Conservation (phyloP, 2,888 invertebrate species). For the Chelonus formosanus region DNA sequence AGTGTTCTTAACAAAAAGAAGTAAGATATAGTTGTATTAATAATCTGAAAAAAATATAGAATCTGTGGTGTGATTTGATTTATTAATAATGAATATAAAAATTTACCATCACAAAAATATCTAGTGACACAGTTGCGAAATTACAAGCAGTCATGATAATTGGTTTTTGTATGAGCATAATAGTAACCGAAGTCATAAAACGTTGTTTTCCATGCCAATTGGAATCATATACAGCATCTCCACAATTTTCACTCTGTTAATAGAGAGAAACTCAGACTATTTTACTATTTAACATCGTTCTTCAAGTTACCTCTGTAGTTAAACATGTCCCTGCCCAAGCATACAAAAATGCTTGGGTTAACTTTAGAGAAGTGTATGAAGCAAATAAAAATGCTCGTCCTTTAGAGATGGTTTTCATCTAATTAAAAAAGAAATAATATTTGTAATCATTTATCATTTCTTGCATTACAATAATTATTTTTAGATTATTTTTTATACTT, state of each 20-base stretch:
- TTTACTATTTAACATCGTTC: not conserved
- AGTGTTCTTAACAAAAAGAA: constrained; percentile 29
- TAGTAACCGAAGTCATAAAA: constrained; percentile 21
- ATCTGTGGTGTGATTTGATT: not conserved
- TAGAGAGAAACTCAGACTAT: not conserved
- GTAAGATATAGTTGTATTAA: constrained; percentile 36
- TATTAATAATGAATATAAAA: not conserved
- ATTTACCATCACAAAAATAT: constrained; percentile 12
- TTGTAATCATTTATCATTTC: too few relatives aligned
- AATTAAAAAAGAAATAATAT: not conserved
- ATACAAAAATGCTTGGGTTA: constrained; percentile 32
- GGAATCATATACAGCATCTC: constrained; percentile 17
- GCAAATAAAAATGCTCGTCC: constrained; percentile 3
- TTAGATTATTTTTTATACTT: too few relatives aligned
- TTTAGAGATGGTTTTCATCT: constrained; percentile 3
- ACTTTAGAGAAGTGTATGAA: constrained; percentile 24
- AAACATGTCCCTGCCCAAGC: constrained; percentile 32
- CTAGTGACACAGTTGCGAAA: constrained; percentile 21
- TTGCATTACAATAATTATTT: too few relatives aligned
- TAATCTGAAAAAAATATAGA: not conserved
- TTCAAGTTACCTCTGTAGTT: constrained; percentile 9
- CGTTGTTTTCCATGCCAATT: constrained; percentile 17
- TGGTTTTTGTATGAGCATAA: constrained; percentile 25
- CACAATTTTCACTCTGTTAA: constrained; percentile 1
- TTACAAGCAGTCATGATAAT: constrained; percentile 21